Conservation (phyloP, 2,888 invertebrate genomes). For the Glaucopsyche alexis region DNA sequence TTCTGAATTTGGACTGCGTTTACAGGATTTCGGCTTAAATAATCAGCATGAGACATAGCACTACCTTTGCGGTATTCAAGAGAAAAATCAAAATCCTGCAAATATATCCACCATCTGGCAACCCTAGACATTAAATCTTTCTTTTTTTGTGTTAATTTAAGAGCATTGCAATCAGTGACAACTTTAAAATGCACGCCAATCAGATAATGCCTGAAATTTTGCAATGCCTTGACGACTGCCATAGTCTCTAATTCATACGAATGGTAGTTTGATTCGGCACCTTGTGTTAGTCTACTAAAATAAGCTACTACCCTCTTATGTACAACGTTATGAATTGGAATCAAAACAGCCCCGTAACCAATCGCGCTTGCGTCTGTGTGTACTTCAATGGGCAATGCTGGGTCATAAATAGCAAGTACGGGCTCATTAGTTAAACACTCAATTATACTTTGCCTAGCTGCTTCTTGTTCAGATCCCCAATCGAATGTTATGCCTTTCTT, state of each 20-base stretch:
- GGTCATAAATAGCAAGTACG: slow-evolving; percentile 32
- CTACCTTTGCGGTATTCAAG: slow-evolving; percentile 39
- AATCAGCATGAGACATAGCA: no score
- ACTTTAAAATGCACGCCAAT: slow-evolving; percentile 38
- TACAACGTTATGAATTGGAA: slow-evolving; percentile 35
- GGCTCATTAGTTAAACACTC: slow-evolving; percentile 26
- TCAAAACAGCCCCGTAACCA: slow-evolving; percentile 43
- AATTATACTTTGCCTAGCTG: slow-evolving; percentile 9
- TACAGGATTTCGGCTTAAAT: no score
- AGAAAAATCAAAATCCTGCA: slow-evolving; percentile 39
- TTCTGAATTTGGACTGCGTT: slow-evolving; percentile 26
- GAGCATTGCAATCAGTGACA: slow-evolving; percentile 47
- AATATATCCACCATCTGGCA: slow-evolving; percentile 29
- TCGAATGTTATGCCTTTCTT: slow-evolving; percentile 30
- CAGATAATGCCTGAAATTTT: slow-evolving; percentile 40
- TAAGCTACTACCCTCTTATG: slow-evolving; percentile 34
- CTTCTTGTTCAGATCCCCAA: slow-evolving; percentile 18
- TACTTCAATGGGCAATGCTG: slow-evolving; percentile 40
- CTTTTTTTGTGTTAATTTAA: slow-evolving; percentile 41
- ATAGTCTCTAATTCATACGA: slow-evolving; percentile 39
- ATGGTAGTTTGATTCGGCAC: slow-evolving; percentile 38
- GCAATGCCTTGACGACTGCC: slow-evolving; percentile 39
- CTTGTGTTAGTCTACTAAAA: slow-evolving; percentile 37
- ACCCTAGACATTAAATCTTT: slow-evolving; percentile 18
- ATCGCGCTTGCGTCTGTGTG: slow-evolving; percentile 44